Evolutionary conservation across 2,797 vertebrate genomes (phyloP), one percentile per base, ranked within the genome.

Genomic region (Hozukius guyotensis): DNA sequence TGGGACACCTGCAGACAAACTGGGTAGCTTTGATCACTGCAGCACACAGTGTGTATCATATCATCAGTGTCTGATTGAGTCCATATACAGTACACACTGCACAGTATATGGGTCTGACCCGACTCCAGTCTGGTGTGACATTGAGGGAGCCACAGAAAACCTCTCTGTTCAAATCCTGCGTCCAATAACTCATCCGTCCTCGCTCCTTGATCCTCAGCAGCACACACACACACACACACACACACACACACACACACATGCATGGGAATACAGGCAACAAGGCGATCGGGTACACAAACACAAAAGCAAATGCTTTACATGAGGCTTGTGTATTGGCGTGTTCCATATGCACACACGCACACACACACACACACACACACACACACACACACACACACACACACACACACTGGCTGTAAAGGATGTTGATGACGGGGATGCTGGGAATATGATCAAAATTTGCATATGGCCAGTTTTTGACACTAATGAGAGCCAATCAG

Each of bases 401-500:
- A 65, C 53, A 65, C 55, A 67, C 66, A 73, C 42, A 25, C 68
- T 75, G 67, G 14, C 38, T 42, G 6, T 42, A 70, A 83, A 78
- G 29, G 84, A 86, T 85, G 88, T 77, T 87, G 87, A 85, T 84
- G 84, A 90, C 75, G 57, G 59, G 84, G 80, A 88, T 91, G 85
- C 72, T 82, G 88, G 88, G 89, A 92, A 93, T 89, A 87, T 78
- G 81, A 94, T 83, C 89, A 90, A 78, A 77, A 93, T 92, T 90
- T 94, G 89, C 91, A 92, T 92, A 86, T 85, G 83, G 90, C 76
- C 72, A 84, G 83, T 90, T 93, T 92, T 88, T 93, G 92, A 94
- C 91, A 93, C 91, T 93, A 95, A 93, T 92, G 88, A 95, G 91
- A 42, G 87, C 91, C 94, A 92, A 96, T 95, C 93, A 93, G 84